Evolutionary conservation across 2,797 vertebrate species (phyloP), one percentile per base, ranked within the genome.

Genomic region (Coendou prehensilis): DNA sequence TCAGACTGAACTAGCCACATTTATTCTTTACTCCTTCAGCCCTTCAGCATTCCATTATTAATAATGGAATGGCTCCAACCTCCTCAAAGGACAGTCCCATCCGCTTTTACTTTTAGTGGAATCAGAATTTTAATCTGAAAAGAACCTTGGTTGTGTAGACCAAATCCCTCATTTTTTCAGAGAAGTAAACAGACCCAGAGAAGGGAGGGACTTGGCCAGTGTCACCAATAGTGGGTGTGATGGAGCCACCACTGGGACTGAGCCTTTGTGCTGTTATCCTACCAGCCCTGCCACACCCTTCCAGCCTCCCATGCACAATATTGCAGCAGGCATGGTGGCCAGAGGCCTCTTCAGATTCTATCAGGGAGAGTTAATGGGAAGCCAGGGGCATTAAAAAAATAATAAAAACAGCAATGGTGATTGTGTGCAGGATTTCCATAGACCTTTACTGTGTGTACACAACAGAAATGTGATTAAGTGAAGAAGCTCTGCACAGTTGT

Each of bases 91-190:
- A 26, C 15, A 84, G 15, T 37, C 28, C 56, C 17, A 37, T 13
- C 33, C 9, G 23, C 52, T 94, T 71, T 94, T 76, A 37, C 33
- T 91, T 95, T 61, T 41, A 11, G 76, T 52, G 57, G 37, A 91
- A 96, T 92, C 41, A 30, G 28, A 81, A 71, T 91, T 82, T 94
- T 78, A 71, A 80, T 83, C 33, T 23, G n/a, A 81, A 93, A 79
- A 87, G 47, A 61, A 93, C n/a, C 13, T 83, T 63, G 28, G 28
- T 64, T 82, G 1, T n/a, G 1, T 6, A 56, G 13, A 23, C 45
- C 28, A 63, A 93, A 76, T 13, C 9, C 11, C 30, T 81, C 13
- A 52, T 96, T 87, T 37, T 37, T 89, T 69, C 6, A 78, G 54
- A 89, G 71, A 28, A 73, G 22, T 73, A 79, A 94, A 79, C 86